Percentiles rank a stretch among this genome's conserved stretches.
These are phyloP conservation scores for Magallana ariakensis DNA, from an alignment of 1,140 invertebrate species.

Conservation along the genomic window DNA sequence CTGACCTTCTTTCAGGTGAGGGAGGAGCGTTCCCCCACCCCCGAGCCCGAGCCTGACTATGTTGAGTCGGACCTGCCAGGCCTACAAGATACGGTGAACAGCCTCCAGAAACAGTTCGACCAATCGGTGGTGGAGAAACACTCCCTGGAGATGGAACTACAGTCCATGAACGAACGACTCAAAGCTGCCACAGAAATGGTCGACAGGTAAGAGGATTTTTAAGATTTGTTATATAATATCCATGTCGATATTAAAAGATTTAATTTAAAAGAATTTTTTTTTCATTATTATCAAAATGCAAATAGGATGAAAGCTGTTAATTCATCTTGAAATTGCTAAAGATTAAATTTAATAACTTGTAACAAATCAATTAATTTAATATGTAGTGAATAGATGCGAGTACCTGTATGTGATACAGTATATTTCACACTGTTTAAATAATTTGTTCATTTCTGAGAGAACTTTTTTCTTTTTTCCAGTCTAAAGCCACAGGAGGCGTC, in stretches of 20 bases:
- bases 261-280: background rate
- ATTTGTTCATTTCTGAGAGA: no score
- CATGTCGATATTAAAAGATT: background rate
- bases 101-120: conserved; percentile 77
- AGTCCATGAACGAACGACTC: conserved; percentile 79
- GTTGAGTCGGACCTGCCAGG: conserved; percentile 74
- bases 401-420: no score
- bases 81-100: conserved; percentile 74
- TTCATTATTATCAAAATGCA: no score
- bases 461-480: conserved; percentile 61
- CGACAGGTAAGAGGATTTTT: conserved; percentile 70
- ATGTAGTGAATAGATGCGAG: no score
- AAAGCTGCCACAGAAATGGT: conserved; percentile 78
- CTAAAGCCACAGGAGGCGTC: conserved; percentile 74
- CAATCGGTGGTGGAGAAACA: conserved; percentile 78
- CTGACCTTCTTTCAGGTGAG: background rate
- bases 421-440: background rate
- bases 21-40: conserved; percentile 53
- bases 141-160: conserved; percentile 76
- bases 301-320: no score
- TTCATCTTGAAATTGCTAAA: no score
- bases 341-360: no score
- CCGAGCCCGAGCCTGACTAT: conserved; percentile 72
- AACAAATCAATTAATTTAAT: no score
- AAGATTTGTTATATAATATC: no score